phyloP scores from a whole-genome alignment of 2,888 invertebrate species.

The Melanophora roralis region DNA sequence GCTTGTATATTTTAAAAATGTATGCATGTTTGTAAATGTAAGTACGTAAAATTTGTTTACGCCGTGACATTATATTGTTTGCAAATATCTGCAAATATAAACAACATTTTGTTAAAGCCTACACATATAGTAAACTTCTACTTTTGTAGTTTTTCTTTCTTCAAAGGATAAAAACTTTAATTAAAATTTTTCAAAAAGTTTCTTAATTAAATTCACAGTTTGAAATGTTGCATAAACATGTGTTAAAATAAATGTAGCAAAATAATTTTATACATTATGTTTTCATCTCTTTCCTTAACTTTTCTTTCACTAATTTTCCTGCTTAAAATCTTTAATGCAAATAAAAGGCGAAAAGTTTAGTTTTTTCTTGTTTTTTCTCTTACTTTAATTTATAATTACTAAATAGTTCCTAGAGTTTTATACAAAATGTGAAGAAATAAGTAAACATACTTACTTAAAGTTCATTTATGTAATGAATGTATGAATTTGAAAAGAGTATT shows the following conservation, averaged over 20 bases:
- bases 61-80: neutral
- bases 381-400: conserved; percentile 36
- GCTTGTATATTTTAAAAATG: neutral
- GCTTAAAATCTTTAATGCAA: neutral
- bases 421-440: neutral
- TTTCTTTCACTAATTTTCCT: neutral
- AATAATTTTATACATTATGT: neutral
- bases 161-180: conserved; percentile 58
- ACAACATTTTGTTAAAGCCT: conserved; percentile 33
- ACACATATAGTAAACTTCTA: neutral
- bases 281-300: neutral
- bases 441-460: neutral
- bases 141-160: conserved; percentile 50
- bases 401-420: conserved; percentile 17
- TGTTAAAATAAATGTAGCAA: conserved; percentile 57
- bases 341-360: conserved; percentile 1
- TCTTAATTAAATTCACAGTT: conserved; percentile 63
- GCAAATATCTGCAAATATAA: neutral
- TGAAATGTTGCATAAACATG: conserved; percentile 62
- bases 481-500: neutral
- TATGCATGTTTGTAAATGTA: neutral
- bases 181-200: conserved; percentile 61
- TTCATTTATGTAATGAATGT: neutral
- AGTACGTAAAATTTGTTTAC: neutral
- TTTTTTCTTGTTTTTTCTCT: neutral